Conservation (phyloP, 2,888 invertebrate genomes). For the Drosophila testacea region DNA sequence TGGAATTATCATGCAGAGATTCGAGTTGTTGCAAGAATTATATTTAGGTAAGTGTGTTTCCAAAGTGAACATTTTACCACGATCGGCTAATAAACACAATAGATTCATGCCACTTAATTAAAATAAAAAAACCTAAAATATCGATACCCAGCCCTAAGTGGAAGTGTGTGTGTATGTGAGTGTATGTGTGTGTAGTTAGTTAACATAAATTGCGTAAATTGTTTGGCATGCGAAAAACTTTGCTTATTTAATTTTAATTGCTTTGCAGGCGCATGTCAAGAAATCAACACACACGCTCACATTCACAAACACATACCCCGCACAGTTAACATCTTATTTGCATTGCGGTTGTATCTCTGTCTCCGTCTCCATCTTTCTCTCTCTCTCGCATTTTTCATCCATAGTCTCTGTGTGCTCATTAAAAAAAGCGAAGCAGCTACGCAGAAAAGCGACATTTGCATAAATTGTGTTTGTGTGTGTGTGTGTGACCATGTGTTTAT, state of each 20-base stretch:
- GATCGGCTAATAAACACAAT: too few species aligned
- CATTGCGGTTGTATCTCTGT: slow-evolving; percentile 36
- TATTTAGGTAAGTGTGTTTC: too few species aligned
- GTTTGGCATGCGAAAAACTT: slow-evolving; percentile 48
- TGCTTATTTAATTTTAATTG: slow-evolving; percentile 73
- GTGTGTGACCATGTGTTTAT: slow-evolving; percentile 1
- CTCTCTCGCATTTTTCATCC: not conserved
- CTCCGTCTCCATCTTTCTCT: not conserved
- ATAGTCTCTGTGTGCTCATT: slow-evolving; percentile 64
- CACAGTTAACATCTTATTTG: slow-evolving; percentile 45
- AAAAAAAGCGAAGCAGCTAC: slow-evolving; percentile 74
- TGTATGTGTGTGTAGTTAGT: slow-evolving; percentile 13
- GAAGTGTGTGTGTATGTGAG: not conserved
- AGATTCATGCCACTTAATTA: too few species aligned
- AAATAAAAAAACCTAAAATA: too few species aligned
- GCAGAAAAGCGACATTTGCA: slow-evolving; percentile 77
- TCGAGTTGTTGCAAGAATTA: too few species aligned
- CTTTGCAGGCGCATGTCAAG: slow-evolving; percentile 58
- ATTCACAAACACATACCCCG: not conserved
- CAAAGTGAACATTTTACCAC: too few species aligned
- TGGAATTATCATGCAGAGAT: too few species aligned
- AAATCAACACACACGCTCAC: slow-evolving; percentile 24
- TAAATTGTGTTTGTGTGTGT: slow-evolving; percentile 47
- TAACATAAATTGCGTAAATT: slow-evolving; percentile 34
- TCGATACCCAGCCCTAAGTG: too few species aligned